Evolutionary conservation across 2,113 vertebrate genomes (phyloP).

Genomic region (Anseranas semipalmata): DNA sequence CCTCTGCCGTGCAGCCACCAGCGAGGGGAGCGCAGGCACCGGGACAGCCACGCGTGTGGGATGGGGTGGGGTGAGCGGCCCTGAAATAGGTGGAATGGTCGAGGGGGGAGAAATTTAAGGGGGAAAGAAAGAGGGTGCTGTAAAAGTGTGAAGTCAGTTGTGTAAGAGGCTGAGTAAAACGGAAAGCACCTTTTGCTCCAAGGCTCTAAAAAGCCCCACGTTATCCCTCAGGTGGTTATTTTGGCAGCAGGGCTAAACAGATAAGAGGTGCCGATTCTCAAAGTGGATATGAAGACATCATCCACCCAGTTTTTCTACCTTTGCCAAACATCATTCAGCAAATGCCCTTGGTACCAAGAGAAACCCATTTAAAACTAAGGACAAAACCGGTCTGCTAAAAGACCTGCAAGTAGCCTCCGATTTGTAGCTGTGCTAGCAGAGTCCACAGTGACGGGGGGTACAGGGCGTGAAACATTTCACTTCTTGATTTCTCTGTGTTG

Average conservation of each 20-base stretch:
- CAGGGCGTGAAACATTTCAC: background rate
- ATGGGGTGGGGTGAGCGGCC: fast-evolving
- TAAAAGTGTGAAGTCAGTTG: background rate
- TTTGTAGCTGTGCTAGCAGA: background rate
- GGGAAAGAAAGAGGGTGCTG: background rate
- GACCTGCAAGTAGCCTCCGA: background rate
- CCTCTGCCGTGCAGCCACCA: fast-evolving
- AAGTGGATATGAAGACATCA: background rate
- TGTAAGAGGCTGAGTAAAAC: background rate
- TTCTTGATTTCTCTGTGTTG: background rate
- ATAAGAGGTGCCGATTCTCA: background rate
- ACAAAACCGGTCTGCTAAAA: background rate
- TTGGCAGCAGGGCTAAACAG: background rate
- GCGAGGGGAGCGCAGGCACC: too few relatives aligned
- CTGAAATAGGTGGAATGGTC: fast-evolving
- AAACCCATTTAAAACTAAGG: background rate
- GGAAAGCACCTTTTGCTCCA: background rate
- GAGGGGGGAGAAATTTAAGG: fast-evolving
- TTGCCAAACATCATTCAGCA: background rate
- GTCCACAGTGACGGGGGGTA: fast-evolving
- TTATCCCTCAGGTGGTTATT: background rate
- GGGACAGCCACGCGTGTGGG: too few relatives aligned
- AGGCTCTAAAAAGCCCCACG: background rate
- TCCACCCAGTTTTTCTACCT: background rate
- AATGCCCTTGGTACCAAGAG: background rate